These are phyloP conservation scores for Chlorops oryzae DNA, from an alignment of 1,140 invertebrate genomes.

Conservation along the genomic window DNA sequence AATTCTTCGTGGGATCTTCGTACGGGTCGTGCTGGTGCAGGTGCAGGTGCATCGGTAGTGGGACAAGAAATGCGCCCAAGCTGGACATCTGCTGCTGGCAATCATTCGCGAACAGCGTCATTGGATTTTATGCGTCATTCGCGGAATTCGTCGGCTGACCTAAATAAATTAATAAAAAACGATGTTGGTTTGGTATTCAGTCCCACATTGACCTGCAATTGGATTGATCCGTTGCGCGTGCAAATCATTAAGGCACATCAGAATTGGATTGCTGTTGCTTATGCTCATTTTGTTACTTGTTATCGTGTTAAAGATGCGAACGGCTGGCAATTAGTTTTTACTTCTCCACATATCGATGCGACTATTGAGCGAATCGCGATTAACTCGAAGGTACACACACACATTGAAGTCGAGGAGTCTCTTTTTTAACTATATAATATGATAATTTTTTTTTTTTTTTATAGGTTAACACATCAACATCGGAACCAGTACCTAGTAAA, in stretches of 20 bases:
- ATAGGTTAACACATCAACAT: constrained; percentile 30
- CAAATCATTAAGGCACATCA: constrained; percentile 95
- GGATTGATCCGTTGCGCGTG: constrained; percentile 79
- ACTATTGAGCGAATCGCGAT: constrained; percentile 89
- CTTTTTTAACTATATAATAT: too few relatives aligned
- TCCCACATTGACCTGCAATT: constrained; percentile 54
- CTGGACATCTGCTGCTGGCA: constrained; percentile 42
- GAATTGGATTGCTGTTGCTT: constrained; percentile 95
- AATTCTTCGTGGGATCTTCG: constrained; percentile 76
- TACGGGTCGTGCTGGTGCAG: constrained; percentile 35
- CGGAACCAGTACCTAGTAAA: constrained; percentile 56
- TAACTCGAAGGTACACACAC: constrained; percentile 84
- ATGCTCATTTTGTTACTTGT: constrained; percentile 91
- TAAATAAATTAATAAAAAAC: constrained; percentile 68
- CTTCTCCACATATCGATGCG: constrained; percentile 83
- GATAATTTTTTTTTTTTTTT: neutral
- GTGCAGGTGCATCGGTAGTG: constrained; percentile 5
- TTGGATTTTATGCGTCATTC: constrained; percentile 68
- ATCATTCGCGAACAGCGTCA: constrained; percentile 76
- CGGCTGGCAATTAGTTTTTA: constrained; percentile 93
- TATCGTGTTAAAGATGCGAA: constrained; percentile 92
- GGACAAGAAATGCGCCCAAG: constrained; percentile 19
- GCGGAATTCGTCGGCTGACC: constrained; percentile 69
- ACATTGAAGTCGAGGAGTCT: too few relatives aligned
- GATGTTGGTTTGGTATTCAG: constrained; percentile 65